Base-by-base conservation (phyloP, 2,888 invertebrate genomes). In the Sceliomorpha sp. region DNA sequence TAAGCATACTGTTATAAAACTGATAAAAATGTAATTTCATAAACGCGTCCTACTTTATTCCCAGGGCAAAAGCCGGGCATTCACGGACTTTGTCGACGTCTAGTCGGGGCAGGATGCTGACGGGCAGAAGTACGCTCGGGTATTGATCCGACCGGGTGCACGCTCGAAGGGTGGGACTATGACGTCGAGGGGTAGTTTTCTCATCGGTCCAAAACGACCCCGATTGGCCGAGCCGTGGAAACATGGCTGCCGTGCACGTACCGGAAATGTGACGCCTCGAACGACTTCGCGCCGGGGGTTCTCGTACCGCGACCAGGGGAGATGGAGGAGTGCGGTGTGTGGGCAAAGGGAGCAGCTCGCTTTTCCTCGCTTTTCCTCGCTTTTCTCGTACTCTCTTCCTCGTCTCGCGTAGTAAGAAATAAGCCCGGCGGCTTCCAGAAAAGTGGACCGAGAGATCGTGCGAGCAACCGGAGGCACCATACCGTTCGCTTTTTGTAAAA, bases 221-320 rank as follows among this genome's bases (percentile, higher is more conserved):
- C 47, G 76, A 87, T 88, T 87, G 87, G 88, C 56, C 62, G 75
- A 45, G 48, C 66, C 64, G 39, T 44, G 72, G 36, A 75, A 88
- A 86, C 79, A 88, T 88, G 87, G 88, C 87, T 79, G 87, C 69
- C 74, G 53, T 36, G 50, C 78, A 77, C 81, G 80, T 80, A 81
- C 79, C 82, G 83, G 81, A 87, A 86, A 83, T 84, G 82, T 80
- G 85, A 84, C 80, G 80, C 77, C 78, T 79, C 73, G 64, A 40
- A 56, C 45, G 63, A 56, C 66, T 63, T 62, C 55, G 51, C 51
- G 59, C 63, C 63, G 60, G 69, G 70, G 73, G 70, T 72, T 56
- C 62, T 42, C 70, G 47, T 24, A 29, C 27, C 20, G 63, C n/a
- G n/a, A n/a, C n/a, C n/a, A 40, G 39, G 9, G 51, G 24, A 10